Base-by-base conservation (phyloP, 2,113 vertebrate species). In the Ammodramus savannarum region DNA sequence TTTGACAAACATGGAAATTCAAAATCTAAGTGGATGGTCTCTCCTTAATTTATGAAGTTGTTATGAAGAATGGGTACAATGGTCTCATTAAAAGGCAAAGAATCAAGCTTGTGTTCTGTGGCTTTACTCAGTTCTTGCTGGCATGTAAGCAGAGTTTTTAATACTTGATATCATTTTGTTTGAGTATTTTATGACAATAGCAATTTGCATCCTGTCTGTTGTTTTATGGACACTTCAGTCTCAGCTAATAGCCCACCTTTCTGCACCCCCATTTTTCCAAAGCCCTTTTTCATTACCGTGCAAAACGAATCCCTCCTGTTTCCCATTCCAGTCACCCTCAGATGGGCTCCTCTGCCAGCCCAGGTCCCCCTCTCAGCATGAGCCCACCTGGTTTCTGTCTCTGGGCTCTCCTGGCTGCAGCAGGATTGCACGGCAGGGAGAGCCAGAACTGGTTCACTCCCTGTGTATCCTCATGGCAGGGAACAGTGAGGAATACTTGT, bases 1-100 rank as follows among this genome's bases (percentile, higher is more conserved):
- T 65, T 85, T 87, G 71, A 87, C 49, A 92, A 90, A 91, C 66
- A 89, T 16, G 48, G 75, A 83, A 89, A 86, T 86, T 85, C 57
- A 74, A 88, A 94, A 75, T 93, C 19, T 38, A 89, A 83, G 85
- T 39, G 44, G 82, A 88, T 1, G 4, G 27, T 63, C 48, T 90
- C 59, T 77, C 36, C 67, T 87, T 86, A 52, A 90, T 94, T 73
- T 71, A 74, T 36, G 38, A n/a, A n/a, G n/a, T 68, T 78, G 25
- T 52, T 63, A 21, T 20, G 39, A 84, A 86, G 54, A 92, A 84
- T 27, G 36, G 55, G 43, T 61, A 92, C 38, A 92, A 69, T 32
- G 31, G 48, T 88, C 72, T 90, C 49, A 82, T 59, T 87, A 87
- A 89, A 89, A 89, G 68, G 51, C 79, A 69, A 16, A 38, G 58